Evolutionary conservation across 1,140 invertebrate genomes (phyloP).

Genomic region (Drosophila ananassae): DNA sequence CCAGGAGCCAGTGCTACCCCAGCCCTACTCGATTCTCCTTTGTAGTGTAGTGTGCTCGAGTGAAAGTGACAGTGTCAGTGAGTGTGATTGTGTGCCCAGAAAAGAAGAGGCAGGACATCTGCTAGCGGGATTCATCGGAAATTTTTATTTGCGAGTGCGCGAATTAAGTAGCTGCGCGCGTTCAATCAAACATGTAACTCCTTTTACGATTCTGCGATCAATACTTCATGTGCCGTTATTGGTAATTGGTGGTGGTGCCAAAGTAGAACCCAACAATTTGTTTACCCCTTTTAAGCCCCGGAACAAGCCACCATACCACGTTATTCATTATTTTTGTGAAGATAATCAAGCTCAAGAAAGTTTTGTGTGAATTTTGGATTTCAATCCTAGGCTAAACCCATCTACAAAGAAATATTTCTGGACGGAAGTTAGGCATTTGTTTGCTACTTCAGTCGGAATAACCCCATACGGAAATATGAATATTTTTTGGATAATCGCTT

Average conservation of each 20-base stretch:
- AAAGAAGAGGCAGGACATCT: constrained; percentile 35
- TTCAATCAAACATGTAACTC: constrained; percentile 63
- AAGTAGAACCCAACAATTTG: constrained; percentile 28
- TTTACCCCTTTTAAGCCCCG: constrained; percentile 5
- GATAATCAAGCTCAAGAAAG: constrained; percentile 60
- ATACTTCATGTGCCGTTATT: constrained; percentile 28
- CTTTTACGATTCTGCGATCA: constrained; percentile 17
- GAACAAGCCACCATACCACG: constrained; percentile 49
- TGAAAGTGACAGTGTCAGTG: constrained; percentile 22
- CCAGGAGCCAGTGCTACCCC: constrained; percentile 27
- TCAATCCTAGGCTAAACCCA: constrained; percentile 10
- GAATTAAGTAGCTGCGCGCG: constrained; percentile 58
- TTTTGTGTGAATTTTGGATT: constrained; percentile 31
- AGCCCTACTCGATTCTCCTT: constrained; percentile 29
- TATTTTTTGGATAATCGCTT: constrained; percentile 83
- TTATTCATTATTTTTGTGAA: constrained; percentile 50
- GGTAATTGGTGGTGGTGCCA: constrained; percentile 54
- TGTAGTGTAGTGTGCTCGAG: constrained; percentile 42
- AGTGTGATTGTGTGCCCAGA: constrained; percentile 7
- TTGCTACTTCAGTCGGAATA: constrained; percentile 27
- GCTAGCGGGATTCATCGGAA: constrained; percentile 2
- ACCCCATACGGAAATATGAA: constrained; percentile 66
- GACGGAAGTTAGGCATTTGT: neutral
- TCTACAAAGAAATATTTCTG: neutral
- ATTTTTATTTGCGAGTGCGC: constrained; percentile 40